Conservation (phyloP, 2,888 invertebrate genomes). For the Antheraea assamensis region DNA sequence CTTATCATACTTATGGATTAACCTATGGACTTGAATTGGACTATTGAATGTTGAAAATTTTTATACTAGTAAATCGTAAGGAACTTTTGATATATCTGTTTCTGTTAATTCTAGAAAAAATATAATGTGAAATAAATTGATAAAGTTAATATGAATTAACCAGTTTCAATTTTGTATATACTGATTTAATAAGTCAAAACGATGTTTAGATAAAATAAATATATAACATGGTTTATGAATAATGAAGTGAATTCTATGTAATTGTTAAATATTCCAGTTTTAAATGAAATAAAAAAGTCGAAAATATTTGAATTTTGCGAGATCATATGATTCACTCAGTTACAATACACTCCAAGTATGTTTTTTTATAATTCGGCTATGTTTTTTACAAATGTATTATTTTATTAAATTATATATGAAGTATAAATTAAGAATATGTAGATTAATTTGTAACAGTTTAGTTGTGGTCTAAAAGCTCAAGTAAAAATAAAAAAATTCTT, state of each 20-base stretch:
- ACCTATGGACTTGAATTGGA: background rate
- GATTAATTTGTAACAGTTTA: constrained; percentile 3
- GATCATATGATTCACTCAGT: background rate
- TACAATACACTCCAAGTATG: background rate
- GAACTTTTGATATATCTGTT: too few relatives aligned
- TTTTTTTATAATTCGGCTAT: background rate
- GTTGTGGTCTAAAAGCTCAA: constrained; percentile 8
- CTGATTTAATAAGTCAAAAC: background rate
- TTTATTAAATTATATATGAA: background rate
- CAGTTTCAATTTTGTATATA: background rate
- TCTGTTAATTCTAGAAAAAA: too few relatives aligned
- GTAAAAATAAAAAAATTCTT: background rate
- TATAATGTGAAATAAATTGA: background rate
- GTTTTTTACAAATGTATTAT: background rate
- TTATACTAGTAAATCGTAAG: background rate
- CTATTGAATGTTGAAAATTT: background rate
- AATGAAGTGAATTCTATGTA: background rate
- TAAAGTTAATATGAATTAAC: background rate
- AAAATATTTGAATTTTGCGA: background rate
- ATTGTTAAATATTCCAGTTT: background rate
- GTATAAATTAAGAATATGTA: background rate
- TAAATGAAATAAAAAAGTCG: background rate
- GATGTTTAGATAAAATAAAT: background rate
- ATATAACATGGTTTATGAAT: background rate
- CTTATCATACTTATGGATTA: background rate